Base-by-base conservation (phyloP, 2,797 vertebrate genomes). In the Esox masquinongy region DNA sequence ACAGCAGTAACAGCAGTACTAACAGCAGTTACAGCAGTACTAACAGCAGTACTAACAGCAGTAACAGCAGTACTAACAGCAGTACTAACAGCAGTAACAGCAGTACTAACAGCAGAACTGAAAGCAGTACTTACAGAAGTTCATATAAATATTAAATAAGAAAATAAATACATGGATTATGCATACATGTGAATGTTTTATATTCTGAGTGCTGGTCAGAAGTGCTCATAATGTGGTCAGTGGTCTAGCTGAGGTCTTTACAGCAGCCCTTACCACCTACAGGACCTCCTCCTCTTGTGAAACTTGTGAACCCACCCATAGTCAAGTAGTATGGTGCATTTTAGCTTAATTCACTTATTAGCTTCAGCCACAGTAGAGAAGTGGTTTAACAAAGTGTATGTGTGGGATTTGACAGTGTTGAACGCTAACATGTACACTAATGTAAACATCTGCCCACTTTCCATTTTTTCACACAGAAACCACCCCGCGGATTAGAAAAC, bases 161-260 rank as follows among this genome's bases (percentile, higher is more conserved):
- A 75, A 12, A 91, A 92, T 92, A 92, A 92, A 91, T 92, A 88
- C 87, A 82, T 85, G 82, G 82, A 84, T 86, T 63, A 47, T 83
- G 68, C 67, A 83, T 83, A 43, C 79, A 78, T 80, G 83, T 75
- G 75, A 72, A 84, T 81, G 75, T 73, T 47, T 66, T 11, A 76
- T 74, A 74, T 79, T 73, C 64, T 70, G 76, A 79, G 79, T 86
- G 80, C 77, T 81, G 82, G 78, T 77, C 74, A 81, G 79, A 90
- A 91, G 88, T 88, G 91, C 87, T 88, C 47, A 75, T 59, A 51
- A 47, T 59, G 63, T 29, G 70, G 29, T 67, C 22, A 47, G 67
- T 59, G 16, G 17, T 63, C 50, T 29, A 77, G 31, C 77, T 73
- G 49, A 77, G 17, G 19, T 69, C n/a, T 26, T 61, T 24, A 24